Evolutionary conservation across 2,888 invertebrate species (phyloP), one percentile per base, ranked within the genome.

Genomic region (Ophioninae sp.): DNA sequence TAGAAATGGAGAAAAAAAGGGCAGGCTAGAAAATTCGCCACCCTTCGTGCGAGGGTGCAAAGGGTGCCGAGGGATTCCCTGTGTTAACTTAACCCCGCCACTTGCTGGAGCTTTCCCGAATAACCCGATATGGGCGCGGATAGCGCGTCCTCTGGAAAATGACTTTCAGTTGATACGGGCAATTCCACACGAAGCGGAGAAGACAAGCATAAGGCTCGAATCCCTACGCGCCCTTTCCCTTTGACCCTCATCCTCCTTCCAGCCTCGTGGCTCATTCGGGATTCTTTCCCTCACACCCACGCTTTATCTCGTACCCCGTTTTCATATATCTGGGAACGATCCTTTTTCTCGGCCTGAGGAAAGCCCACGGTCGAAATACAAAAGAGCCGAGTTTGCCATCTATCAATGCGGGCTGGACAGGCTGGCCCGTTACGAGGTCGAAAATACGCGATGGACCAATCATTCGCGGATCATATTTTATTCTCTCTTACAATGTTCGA

Each of bases 391-490:
- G 72, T 77, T 86, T 44, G 85, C 82, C 81, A 84, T 86, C 85
- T 85, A 88, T 87, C 86, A 86, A 86, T 85, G 74, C 76, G 83
- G 69, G 77, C 21, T 82, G 82, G 78, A 80, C 81, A 85, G 85
- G 70, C 74, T 79, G 68, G 23, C 30, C 30, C n/a, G 61, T 61
- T 79, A 70, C 50, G 62, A 79, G 69, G 81, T 77, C 78, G 65
- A 41, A 61, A 82, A 83, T 86, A 83, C 86, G 85, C 86, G 85
- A 87, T 86, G 83, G 69, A 78, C 86, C 87, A 88, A 88, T 88
- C 87, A 86, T 86, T 73, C 82, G 79, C 67, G 80, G 81, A 88
- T 86, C 86, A 88, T 88, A 87, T 88, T 88, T 87, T 87, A 88
- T 86, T 83, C 85, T 76, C 74, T 74, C 78, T 69, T 69, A 70